Percentiles rank a stretch among this genome's conserved stretches.
These are phyloP conservation scores for Uria aalge DNA, from an alignment of 2,113 vertebrate species.

Conservation along the genomic window DNA sequence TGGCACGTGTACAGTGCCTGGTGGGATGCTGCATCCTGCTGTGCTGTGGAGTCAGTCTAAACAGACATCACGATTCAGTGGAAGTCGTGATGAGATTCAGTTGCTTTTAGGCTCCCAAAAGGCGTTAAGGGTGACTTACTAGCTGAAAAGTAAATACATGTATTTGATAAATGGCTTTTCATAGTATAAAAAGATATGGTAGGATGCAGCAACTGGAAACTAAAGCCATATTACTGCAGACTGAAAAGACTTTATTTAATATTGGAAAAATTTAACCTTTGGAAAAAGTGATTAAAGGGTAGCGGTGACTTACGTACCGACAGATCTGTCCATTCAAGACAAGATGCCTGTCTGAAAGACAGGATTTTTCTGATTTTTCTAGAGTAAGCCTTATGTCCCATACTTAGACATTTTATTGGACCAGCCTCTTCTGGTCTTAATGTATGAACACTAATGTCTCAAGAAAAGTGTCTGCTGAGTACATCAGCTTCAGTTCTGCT, in stretches of 20 bases:
- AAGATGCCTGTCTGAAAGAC: neutral
- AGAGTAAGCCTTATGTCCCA: neutral
- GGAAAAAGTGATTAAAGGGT: neutral
- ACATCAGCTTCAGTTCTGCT: neutral
- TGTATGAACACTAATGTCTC: neutral
- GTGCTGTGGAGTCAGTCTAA: neutral
- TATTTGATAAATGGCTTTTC: neutral
- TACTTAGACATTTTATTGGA: neutral
- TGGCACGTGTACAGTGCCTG: neutral
- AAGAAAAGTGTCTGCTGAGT: neutral
- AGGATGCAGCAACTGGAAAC: neutral
- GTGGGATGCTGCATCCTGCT: neutral
- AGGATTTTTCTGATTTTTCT: neutral
- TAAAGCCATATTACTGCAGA: neutral
- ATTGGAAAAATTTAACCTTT: neutral
- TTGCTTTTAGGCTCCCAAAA: neutral
- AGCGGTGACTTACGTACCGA: neutral
- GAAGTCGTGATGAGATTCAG: neutral
- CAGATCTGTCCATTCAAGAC: neutral
- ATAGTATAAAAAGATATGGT: neutral
- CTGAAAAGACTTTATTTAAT: neutral
- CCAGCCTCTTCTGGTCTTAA: neutral
- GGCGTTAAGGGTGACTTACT: neutral
- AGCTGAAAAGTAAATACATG: neutral
- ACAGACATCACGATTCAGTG: neutral